Percentiles rank a stretch among this genome's conserved stretches.
phyloP scores from a whole-genome alignment of 2,888 invertebrate species.

The Sericinus montela region DNA sequence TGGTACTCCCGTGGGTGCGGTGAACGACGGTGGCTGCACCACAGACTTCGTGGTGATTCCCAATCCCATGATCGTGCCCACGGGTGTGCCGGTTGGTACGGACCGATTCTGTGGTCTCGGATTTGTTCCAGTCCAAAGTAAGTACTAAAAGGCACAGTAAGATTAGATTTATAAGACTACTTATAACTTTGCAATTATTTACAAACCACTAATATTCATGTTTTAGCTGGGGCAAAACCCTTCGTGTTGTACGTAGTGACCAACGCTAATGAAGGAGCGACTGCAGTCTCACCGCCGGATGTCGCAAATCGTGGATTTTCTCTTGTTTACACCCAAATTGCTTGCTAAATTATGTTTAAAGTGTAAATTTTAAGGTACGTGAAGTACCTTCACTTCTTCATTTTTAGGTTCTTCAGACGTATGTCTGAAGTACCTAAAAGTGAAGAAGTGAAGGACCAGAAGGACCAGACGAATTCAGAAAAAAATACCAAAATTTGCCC shows the following conservation, averaged over 20 bases:
- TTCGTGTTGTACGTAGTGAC: constrained; percentile 87
- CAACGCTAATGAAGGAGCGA: constrained; percentile 77
- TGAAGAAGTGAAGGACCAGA: no score
- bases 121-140: constrained; percentile 82
- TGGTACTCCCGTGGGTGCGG: constrained; percentile 76
- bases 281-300: constrained; percentile 71
- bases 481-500: no score
- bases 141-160: no score
- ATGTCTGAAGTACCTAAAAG: no score
- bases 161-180: no score
- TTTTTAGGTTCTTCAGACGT: no score
- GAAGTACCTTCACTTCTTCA: no score
- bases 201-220: no score
- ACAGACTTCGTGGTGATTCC: constrained; percentile 88
- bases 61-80: constrained; percentile 73
- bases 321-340: constrained; percentile 82
- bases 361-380: background rate
- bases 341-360: constrained; percentile 69
- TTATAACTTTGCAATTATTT: no score
- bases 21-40: constrained; percentile 80
- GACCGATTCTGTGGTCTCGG: constrained; percentile 89
- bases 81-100: constrained; percentile 59
- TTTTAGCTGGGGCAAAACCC: constrained; percentile 81
- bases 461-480: no score
- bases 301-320: constrained; percentile 87